Conservation (phyloP, 2,888 invertebrate species). For the Himalopsyche japonica region DNA sequence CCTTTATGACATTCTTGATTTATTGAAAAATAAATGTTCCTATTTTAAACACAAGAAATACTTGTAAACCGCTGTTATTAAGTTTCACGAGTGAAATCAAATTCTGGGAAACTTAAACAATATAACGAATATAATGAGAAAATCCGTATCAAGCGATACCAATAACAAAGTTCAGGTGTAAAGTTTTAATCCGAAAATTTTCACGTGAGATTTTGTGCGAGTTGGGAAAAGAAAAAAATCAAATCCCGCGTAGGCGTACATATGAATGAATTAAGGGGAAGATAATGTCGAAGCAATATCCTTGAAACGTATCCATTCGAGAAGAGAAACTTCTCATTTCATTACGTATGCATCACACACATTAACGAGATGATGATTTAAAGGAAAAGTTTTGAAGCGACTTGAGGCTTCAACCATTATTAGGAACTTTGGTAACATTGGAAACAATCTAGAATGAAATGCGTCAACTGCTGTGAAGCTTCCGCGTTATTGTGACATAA, state of each 20-base stretch:
- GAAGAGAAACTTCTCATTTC: neutral
- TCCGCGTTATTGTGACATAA: neutral
- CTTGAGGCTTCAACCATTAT: neutral
- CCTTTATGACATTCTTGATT: too few relatives aligned
- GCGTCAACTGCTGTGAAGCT: neutral
- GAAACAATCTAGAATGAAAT: neutral
- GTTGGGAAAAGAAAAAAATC: neutral
- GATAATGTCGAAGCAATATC: neutral
- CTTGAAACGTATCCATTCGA: neutral
- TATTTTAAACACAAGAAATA: too few relatives aligned
- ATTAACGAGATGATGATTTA: conserved; percentile 31
- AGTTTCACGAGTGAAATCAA: too few relatives aligned
- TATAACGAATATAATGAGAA: too few relatives aligned
- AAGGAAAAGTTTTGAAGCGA: conserved; percentile 21
- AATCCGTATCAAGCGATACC: neutral
- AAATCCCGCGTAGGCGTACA: neutral
- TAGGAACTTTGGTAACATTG: neutral
- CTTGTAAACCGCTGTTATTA: too few relatives aligned
- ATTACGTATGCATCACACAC: neutral
- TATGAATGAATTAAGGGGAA: neutral
- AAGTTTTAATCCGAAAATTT: neutral
- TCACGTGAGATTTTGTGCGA: neutral
- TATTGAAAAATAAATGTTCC: too few relatives aligned
- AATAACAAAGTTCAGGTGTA: neutral
- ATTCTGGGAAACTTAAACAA: too few relatives aligned